Conservation (phyloP, 1,140 invertebrate species). For the Orius laevigatus region DNA sequence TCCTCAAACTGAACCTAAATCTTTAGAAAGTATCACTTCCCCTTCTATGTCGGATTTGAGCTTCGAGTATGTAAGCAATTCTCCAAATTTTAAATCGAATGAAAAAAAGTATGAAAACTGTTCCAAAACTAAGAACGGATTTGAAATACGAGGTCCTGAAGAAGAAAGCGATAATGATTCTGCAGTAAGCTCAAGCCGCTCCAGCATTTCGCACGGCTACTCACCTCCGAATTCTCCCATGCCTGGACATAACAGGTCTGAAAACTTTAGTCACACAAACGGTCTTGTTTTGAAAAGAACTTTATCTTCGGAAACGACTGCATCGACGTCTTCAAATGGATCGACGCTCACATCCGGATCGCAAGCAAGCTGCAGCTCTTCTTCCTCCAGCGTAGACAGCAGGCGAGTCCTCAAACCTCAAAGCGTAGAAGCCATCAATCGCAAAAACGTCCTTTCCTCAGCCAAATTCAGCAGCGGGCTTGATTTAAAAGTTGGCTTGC, state of each 20-base stretch:
- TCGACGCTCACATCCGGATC: conserved; percentile 46
- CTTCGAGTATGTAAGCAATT: conserved; percentile 34
- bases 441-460: conserved; percentile 73
- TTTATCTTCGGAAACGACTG: conserved; percentile 42
- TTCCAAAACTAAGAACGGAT: conserved; percentile 23
- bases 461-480: conserved; percentile 64
- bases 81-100: conserved; percentile 19
- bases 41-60: conserved; percentile 34
- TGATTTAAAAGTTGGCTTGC: conserved; percentile 46
- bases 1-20: conserved; percentile 28
- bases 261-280: conserved; percentile 24
- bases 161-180: conserved; percentile 75
- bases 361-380: conserved; percentile 39
- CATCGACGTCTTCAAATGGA: conserved; percentile 35
- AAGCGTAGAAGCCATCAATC: conserved; percentile 63
- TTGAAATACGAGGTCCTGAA: conserved; percentile 24
- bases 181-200: conserved; percentile 60
- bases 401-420: conserved; percentile 52
- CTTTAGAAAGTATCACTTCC: conserved; percentile 40
- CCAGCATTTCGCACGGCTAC: conserved; percentile 48
- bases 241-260: conserved; percentile 24
- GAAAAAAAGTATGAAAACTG: conserved; percentile 31
- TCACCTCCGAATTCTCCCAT: conserved; percentile 41
- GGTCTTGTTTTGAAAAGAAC: conserved; percentile 33
- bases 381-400: conserved; percentile 32